Base-by-base conservation (phyloP, 1,140 invertebrate species). In the Leptinotarsa undecemlineata region DNA sequence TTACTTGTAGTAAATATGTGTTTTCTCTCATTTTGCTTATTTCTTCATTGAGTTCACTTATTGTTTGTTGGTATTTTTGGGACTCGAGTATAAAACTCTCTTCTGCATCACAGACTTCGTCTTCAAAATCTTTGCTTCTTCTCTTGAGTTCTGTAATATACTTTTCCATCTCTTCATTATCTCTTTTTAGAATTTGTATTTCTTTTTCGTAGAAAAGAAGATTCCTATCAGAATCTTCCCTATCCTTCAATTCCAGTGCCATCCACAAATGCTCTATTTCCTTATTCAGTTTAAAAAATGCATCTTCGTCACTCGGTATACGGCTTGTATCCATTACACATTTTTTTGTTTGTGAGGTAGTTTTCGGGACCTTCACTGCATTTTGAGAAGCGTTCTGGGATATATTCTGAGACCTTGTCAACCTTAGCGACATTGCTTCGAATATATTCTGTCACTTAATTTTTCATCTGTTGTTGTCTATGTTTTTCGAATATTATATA, bases 401-500 rank as follows among this genome's bases (percentile, higher is more conserved):
- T 64, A 64, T 64, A 64, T 64, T 64, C 62, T 64, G 62, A 19
- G 62, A 64, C 62, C 62, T 64, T 64, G 62, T 64, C 62, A 64
- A 64, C 62, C 62, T 64, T 19, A 21, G 19, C 19, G 62, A 64
- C 62, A 64, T 64, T 64, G 20, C 19, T 64, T 64, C 62, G 19
- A 64, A 21, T 21, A 21, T 21, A 21, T 21, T 21, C 21, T 21
- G 21, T 21, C 21, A 21, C 21, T 21, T 21, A 21, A 21, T 21
- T 21, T 21, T 21, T 21, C 21, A 21, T 21, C 21, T 21, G 21
- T 21, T 21, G 21, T 21, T 21, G 21, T 21, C 21, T 21, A 21
- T 21, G 21, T 21, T 21, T 21, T 21, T 21, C 2, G 21, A 21
- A 21, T 21, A 21, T 21, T 3, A 64, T 64, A 19, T 64, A 23